Evolutionary conservation across 2,888 invertebrate species (phyloP).

Genomic region (Ischnus inquisitorius): DNA sequence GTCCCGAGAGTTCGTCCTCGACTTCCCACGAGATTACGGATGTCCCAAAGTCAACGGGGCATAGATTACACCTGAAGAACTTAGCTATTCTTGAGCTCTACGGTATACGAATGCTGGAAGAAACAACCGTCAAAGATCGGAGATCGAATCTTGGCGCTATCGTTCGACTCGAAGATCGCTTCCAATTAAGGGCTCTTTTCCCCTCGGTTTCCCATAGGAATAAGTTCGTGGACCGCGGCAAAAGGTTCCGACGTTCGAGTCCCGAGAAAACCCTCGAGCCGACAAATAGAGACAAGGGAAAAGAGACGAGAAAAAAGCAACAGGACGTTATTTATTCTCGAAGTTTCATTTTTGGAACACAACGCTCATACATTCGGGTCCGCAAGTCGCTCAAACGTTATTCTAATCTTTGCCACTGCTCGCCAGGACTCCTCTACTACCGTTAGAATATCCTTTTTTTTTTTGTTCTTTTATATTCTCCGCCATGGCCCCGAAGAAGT

Average conservation of each 20-base stretch:
- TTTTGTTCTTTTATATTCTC: slow-evolving; percentile 9
- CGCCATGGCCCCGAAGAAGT: slow-evolving; percentile 14
- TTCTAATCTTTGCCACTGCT: slow-evolving; percentile 44
- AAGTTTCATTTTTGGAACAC: slow-evolving; percentile 9
- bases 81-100: slow-evolving; percentile 26
- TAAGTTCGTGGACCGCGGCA: slow-evolving; percentile 23
- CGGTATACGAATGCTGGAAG: slow-evolving; percentile 3
- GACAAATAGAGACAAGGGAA: slow-evolving; percentile 29
- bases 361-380: not conserved
- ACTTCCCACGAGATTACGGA: slow-evolving; percentile 53
- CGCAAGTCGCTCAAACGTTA: slow-evolving; percentile 40
- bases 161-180: slow-evolving; percentile 58
- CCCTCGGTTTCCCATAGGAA: slow-evolving; percentile 28
- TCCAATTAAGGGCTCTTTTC: slow-evolving; percentile 57
- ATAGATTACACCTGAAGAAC: slow-evolving; percentile 57
- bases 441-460: slow-evolving; percentile 52
- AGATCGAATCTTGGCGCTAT: slow-evolving; percentile 48
- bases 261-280: slow-evolving; percentile 15
- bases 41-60: slow-evolving; percentile 31
- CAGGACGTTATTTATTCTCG: slow-evolving; percentile 11
- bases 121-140: slow-evolving; percentile 43
- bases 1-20: not conserved
- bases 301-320: not conserved
- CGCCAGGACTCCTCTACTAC: slow-evolving; percentile 22
- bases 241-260: slow-evolving; percentile 5